Evolutionary conservation across 1,140 invertebrate species (phyloP).

Genomic region (Panulirus ornatus): DNA sequence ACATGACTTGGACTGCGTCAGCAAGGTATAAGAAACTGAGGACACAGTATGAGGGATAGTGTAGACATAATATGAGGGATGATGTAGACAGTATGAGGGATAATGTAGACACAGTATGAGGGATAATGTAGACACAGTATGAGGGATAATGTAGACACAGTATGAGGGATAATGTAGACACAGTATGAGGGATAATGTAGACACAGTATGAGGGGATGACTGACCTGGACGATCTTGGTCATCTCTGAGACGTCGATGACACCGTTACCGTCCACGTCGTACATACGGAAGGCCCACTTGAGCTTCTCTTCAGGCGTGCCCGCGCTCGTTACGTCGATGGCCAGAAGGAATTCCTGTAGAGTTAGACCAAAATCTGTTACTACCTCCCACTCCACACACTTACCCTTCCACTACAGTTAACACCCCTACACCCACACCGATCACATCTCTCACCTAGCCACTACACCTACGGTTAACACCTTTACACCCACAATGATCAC

Average conservation of each 20-base stretch:
- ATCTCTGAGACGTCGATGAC: conserved; percentile 93
- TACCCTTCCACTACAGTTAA: no score
- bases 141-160: neutral
- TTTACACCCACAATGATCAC: no score
- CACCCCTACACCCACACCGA: no score
- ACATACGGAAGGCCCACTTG: conserved; percentile 99
- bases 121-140: neutral
- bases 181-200: neutral
- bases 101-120: neutral
- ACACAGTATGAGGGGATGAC: neutral
- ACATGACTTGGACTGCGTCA: no score
- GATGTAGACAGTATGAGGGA: neutral
- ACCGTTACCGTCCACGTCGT: conserved; percentile 99
- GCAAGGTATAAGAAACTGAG: neutral
- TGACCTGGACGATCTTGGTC: conserved; percentile 69
- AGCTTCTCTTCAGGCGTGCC: conserved; percentile 98
- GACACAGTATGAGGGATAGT: neutral
- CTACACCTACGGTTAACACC: no score
- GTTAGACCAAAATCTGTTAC: no score
- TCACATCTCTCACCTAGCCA: no score
- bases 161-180: neutral
- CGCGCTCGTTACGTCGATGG: conserved; percentile 98
- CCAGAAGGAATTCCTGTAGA: conserved; percentile 91
- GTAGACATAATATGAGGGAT: no score
- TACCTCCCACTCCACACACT: no score